phyloP scores from a whole-genome alignment of 37 sponge, comb jelly and placozoan genomes.

The Spongilla lacustris region DNA sequence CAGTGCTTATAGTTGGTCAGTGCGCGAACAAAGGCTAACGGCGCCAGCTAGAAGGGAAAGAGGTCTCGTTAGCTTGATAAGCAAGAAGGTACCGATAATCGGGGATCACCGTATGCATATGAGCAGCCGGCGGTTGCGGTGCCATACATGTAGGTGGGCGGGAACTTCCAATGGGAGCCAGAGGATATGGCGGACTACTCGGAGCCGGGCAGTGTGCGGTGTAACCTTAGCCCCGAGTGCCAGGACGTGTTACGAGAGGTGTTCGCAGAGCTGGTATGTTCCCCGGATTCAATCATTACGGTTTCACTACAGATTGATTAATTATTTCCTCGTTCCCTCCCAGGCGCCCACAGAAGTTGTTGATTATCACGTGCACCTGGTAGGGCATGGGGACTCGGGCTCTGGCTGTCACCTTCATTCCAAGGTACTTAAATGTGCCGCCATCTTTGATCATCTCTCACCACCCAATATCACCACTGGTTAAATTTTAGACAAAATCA shows the following conservation, averaged over 20 bases:
- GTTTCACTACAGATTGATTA: too few relatives aligned
- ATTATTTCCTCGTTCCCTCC: background rate
- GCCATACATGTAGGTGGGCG: slow-evolving; percentile 66
- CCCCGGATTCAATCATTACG: too few relatives aligned
- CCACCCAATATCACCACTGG: too few relatives aligned
- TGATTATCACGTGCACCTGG: slow-evolving; percentile 89
- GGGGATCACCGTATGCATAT: too few relatives aligned
- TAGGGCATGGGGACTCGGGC: slow-evolving; percentile 83
- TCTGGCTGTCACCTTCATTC: slow-evolving; percentile 5
- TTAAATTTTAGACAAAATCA: background rate
- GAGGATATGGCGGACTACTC: slow-evolving; percentile 65
- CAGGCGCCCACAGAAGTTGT: slow-evolving; percentile 73
- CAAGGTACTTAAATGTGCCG: background rate
- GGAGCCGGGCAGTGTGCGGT: slow-evolving; percentile 6
- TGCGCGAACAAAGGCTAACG: background rate
- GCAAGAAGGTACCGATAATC: background rate
- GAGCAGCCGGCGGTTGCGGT: background rate
- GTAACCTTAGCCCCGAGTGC: slow-evolving; percentile 30
- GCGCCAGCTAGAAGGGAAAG: background rate
- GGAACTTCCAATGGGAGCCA: slow-evolving; percentile 69
- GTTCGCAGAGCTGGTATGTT: slow-evolving; percentile 67
- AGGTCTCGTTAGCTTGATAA: background rate
- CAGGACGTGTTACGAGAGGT: slow-evolving; percentile 36
- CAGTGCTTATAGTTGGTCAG: background rate
- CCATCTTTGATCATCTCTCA: too few relatives aligned